phyloP scores from a whole-genome alignment of 2,888 invertebrate species.

The Melipona beecheii region DNA sequence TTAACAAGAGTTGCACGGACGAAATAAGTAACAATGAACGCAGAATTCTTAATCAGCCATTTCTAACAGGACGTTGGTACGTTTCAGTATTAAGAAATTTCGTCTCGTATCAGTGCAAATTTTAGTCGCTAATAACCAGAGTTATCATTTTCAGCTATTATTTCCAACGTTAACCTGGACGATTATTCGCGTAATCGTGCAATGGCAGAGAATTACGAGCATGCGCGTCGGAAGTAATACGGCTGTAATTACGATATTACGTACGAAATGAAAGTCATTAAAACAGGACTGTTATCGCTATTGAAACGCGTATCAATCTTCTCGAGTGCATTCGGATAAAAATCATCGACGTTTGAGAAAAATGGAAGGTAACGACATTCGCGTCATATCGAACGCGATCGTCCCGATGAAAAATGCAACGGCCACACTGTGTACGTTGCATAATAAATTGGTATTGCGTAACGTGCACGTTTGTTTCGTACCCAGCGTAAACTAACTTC shows the following conservation, averaged over 20 bases:
- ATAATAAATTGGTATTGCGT: not conserved
- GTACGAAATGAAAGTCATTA: not conserved
- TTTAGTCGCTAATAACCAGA: not conserved
- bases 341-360: not conserved
- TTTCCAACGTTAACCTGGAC: conserved; percentile 18
- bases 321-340: not conserved
- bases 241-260: conserved; percentile 7
- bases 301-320: not conserved
- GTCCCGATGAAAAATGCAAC: not conserved
- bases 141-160: conserved; percentile 3
- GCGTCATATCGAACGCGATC: too few relatives aligned
- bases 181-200: conserved; percentile 24
- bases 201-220: conserved; percentile 19
- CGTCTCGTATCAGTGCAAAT: too few relatives aligned
- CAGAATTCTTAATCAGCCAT: too few relatives aligned
- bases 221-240: conserved; percentile 15
- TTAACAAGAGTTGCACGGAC: too few relatives aligned
- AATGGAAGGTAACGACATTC: not conserved
- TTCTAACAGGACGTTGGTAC: too few relatives aligned
- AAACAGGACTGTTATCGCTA: not conserved
- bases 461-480: not conserved
- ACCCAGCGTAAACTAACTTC: too few relatives aligned
- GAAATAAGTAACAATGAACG: too few relatives aligned
- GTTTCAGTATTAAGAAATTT: too few relatives aligned
- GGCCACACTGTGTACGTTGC: not conserved